These are phyloP conservation scores for Falco naumanni DNA, from an alignment of 2,797 vertebrate genomes.

Conservation along the genomic window DNA sequence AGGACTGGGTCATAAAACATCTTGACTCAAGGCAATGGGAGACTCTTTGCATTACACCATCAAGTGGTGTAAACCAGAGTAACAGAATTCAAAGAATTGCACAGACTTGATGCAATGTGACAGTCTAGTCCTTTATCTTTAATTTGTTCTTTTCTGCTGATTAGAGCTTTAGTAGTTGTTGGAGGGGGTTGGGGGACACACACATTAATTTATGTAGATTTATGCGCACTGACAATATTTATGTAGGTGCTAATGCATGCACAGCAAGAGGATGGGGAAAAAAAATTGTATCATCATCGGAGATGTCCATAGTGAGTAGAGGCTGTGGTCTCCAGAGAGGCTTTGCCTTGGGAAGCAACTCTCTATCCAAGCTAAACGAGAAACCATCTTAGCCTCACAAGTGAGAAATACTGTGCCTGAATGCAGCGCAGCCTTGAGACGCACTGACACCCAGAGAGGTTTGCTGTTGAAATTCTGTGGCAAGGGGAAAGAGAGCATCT, in stretches of 20 bases:
- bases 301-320: not conserved
- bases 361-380: not conserved
- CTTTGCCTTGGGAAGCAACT: not conserved
- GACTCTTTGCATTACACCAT: not conserved
- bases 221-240: not conserved
- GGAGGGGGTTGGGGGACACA: not conserved
- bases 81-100: not conserved
- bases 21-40: slow-evolving; percentile 5
- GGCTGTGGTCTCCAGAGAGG: not conserved
- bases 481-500: not conserved
- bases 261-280: not conserved
- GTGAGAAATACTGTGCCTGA: not conserved
- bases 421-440: not conserved
- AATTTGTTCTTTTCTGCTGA: not conserved
- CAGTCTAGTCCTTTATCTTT: not conserved
- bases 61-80: not conserved
- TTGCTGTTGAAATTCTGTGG: not conserved
- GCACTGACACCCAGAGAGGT: not conserved
- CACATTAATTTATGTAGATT: slow-evolving; percentile 18
- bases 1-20: slow-evolving; percentile 29
- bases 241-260: not conserved
- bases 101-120: not conserved
- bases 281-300: rapidly evolving
- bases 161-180: not conserved
- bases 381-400: not conserved